Percentiles rank a stretch among this genome's conserved stretches.
phyloP scores from a whole-genome alignment of 1,140 invertebrate genomes.

The Aphaenogaster floridana region DNA sequence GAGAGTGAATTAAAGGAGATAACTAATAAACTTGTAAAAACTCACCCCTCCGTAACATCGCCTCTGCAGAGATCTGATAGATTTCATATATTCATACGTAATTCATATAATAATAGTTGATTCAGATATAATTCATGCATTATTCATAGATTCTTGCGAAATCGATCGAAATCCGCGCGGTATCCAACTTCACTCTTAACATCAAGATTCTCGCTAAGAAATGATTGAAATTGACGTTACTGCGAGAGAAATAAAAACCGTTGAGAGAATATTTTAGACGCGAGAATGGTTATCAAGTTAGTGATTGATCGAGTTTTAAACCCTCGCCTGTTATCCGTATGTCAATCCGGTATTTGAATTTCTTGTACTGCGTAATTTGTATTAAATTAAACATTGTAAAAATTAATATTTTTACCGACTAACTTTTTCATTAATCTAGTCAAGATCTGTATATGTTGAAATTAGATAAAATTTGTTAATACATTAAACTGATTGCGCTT shows the following conservation, averaged over 20 bases:
- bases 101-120: constrained; percentile 2
- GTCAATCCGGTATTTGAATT: background rate
- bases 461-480: background rate
- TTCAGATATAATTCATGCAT: background rate
- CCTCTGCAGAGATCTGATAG: background rate
- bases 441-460: background rate
- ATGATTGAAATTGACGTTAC: background rate
- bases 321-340: background rate
- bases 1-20: constrained; percentile 18
- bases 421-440: background rate
- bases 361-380: background rate
- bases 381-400: constrained; percentile 1
- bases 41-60: background rate
- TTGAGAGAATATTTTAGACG: background rate
- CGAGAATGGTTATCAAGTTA: background rate
- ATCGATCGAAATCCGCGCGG: background rate
- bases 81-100: constrained; percentile 16
- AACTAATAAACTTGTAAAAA: constrained; percentile 11
- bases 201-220: background rate
- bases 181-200: background rate
- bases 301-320: constrained; percentile 9
- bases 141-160: constrained; percentile 12
- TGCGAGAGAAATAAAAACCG: background rate
- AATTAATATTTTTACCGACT: background rate
- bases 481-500: background rate